These are phyloP conservation scores for Gryllus longicercus DNA, from an alignment of 2,888 invertebrate species.

Conservation along the genomic window DNA sequence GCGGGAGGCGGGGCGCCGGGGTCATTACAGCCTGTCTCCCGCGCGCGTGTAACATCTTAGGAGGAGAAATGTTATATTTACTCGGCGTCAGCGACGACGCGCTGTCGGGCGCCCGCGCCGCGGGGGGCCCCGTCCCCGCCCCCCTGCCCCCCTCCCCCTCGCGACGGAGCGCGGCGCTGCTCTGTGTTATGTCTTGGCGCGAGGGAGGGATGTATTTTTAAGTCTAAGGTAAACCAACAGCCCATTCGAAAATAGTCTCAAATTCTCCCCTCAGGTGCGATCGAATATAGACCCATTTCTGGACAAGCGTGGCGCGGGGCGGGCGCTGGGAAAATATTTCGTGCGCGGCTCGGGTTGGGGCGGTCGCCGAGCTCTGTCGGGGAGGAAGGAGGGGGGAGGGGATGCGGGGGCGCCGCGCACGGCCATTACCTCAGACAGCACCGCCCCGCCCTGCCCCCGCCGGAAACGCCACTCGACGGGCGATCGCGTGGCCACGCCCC, in stretches of 20 bases:
- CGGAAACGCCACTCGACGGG: too few relatives aligned
- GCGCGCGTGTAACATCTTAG: slow-evolving; percentile 9
- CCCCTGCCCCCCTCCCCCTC: neutral
- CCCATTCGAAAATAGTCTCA: slow-evolving; percentile 17
- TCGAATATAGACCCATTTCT: slow-evolving; percentile 10
- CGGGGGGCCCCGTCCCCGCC: neutral
- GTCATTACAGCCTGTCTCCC: neutral
- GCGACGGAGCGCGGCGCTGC: neutral
- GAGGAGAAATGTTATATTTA: slow-evolving; percentile 4
- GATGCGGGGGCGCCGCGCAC: too few relatives aligned
- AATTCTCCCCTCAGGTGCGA: slow-evolving; percentile 10
- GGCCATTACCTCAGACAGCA: too few relatives aligned
- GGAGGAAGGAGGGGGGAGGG: too few relatives aligned
- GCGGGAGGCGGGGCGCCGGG: neutral
- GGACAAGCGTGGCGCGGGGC: neutral
- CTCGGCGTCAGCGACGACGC: neutral
- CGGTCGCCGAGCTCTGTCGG: too few relatives aligned
- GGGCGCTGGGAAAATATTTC: neutral
- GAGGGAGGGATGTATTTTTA: slow-evolving; percentile 9
- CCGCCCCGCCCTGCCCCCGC: too few relatives aligned
- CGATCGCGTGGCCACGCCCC: too few relatives aligned
- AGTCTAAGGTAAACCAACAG: slow-evolving; percentile 11
- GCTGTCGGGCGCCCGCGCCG: neutral
- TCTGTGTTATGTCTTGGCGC: slow-evolving; percentile 2
- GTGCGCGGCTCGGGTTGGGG: neutral